Evolutionary conservation across 1,140 invertebrate genomes (phyloP), one percentile per base, ranked within the genome.

Genomic region (Cylas formicarius): DNA sequence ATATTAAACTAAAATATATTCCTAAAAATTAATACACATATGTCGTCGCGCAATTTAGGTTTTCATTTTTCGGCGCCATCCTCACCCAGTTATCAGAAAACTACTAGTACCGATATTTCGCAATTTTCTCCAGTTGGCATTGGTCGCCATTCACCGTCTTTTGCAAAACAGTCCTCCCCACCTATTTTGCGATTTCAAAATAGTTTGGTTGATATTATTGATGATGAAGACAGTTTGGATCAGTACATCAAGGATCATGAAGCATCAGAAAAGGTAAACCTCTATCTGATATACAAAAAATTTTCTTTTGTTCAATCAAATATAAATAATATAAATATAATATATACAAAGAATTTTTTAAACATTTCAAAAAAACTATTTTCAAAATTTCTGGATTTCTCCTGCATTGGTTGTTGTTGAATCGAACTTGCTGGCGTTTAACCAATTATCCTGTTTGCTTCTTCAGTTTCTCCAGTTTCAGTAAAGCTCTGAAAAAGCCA

Each of bases 161-260:
- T 37, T 17, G 50, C 55, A 14, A 54, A 52, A 39, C 53, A 59
- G 22, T 37, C 55, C 29, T 55, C 53, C n/a, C 38, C 51, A 8
- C 50, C 54, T 34, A 44, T 51, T 14, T 44, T 56, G 0, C 26
- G 60, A 4, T 62, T 63, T 52, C 51, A 50, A 22, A 65, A 63
- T 44, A 58, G 57, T 13, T 42, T 53, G 3, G 56, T 69, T 10
- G 67, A 69, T 31, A 57, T 61, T n/a, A 67, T 72, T n/a, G 61
- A 56, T 1, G 68, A 73, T 48, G 65, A 70, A 31, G 56, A 70
- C 18, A 61, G 62, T 21, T 50, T 73, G 28, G 56, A 64, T 4
- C 54, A 68, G 19, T 65, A 71, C 47, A 61, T 73, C 36, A 65
- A 64, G 55, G 54, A 62, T 22, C 52, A 57, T 41, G 53, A 57